These are phyloP conservation scores for Sorex fumeus DNA, from an alignment of 2,113 vertebrate genomes.

Conservation along the genomic window DNA sequence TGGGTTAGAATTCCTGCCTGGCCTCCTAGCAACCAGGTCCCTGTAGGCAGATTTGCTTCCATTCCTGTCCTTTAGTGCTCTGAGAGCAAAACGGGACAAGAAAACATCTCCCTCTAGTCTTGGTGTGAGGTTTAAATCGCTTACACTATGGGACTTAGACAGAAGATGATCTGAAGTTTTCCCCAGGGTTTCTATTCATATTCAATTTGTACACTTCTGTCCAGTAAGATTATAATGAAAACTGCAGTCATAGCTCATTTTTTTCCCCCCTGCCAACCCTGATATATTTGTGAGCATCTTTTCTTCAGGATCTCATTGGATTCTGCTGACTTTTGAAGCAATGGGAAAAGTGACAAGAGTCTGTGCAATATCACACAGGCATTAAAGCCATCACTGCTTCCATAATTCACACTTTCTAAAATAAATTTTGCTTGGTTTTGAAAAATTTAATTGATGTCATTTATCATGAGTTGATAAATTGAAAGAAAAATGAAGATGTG, in stretches of 20 bases:
- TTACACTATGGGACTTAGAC: background rate
- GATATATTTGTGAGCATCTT: too few species aligned
- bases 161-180: fast-evolving
- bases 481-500: background rate
- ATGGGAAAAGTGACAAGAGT: background rate
- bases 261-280: background rate
- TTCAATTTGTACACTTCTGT: background rate
- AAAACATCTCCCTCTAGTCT: background rate
- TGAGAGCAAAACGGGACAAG: background rate
- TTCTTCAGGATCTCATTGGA: background rate
- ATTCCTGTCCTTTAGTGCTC: background rate
- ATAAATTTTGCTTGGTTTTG: too few species aligned
- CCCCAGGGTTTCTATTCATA: background rate
- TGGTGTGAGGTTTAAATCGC: background rate
- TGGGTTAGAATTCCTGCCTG: background rate
- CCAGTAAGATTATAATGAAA: background rate
- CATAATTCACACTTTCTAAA: background rate
- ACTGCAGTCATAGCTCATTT: background rate
- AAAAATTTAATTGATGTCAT: too few species aligned
- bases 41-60: background rate
- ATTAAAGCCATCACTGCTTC: background rate
- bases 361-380: background rate
- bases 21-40: fast-evolving
- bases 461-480: too few species aligned
- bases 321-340: background rate